These are phyloP conservation scores for Percina caprodes DNA, from an alignment of 2,113 vertebrate species.

Conservation along the genomic window DNA sequence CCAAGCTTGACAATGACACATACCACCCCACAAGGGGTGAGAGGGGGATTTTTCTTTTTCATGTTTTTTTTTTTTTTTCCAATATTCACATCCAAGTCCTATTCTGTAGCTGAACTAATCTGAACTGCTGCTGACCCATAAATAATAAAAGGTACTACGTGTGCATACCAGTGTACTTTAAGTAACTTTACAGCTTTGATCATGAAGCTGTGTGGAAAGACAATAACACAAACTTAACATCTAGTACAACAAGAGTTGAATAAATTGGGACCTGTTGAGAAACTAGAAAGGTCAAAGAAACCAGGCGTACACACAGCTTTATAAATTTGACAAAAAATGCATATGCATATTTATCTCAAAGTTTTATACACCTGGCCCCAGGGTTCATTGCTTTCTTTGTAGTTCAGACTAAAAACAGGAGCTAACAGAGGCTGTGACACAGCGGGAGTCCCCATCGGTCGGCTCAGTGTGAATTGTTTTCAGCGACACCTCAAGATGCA, in stretches of 20 bases:
- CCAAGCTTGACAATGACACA: too few species aligned
- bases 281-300: not conserved
- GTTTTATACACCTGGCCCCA: not conserved
- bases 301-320: not conserved
- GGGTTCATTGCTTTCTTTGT: not conserved
- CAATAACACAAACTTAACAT: not conserved
- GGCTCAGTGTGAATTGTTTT: not conserved
- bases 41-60: too few species aligned
- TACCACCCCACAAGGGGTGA: too few species aligned
- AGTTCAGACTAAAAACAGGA: not conserved
- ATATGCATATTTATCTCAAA: not conserved
- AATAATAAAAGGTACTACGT: not conserved
- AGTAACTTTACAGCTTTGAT: not conserved
- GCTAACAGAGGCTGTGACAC: not conserved
- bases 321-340: not conserved
- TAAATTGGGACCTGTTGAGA: not conserved
- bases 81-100: not conserved
- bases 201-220: not conserved
- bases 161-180: too few species aligned
- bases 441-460: not conserved
- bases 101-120: not conserved
- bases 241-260: not conserved
- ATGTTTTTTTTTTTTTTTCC: too few species aligned
- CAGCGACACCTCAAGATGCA: not conserved
- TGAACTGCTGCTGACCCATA: not conserved